phyloP scores from a whole-genome alignment of 2,888 invertebrate species.

The Agriopis leucophaearia region DNA sequence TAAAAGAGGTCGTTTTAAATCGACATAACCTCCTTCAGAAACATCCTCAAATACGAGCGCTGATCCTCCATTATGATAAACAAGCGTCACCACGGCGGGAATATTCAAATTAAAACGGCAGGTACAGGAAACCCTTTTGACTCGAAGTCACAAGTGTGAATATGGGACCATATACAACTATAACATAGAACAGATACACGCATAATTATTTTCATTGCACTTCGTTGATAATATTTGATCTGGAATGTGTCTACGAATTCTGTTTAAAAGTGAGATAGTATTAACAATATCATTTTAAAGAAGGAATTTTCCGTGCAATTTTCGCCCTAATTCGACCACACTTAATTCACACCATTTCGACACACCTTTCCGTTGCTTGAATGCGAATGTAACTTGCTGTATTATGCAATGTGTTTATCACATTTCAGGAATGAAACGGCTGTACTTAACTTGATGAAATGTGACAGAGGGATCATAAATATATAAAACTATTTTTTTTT shows the following conservation, averaged over 20 bases:
- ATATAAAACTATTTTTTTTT: too few relatives aligned
- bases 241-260: background rate
- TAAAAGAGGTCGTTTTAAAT: conserved; percentile 16
- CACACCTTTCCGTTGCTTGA: too few relatives aligned
- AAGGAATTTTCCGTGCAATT: too few relatives aligned
- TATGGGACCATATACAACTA: conserved; percentile 45
- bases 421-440: too few relatives aligned
- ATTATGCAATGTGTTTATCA: too few relatives aligned
- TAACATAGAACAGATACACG: conserved; percentile 35
- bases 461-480: too few relatives aligned
- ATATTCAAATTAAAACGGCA: conserved; percentile 75
- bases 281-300: too few relatives aligned
- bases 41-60: conserved; percentile 24
- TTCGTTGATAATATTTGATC: conserved; percentile 22
- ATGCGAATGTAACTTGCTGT: too few relatives aligned
- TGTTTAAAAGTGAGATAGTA: background rate
- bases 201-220: conserved; percentile 39
- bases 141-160: conserved; percentile 53
- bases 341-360: too few relatives aligned
- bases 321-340: too few relatives aligned
- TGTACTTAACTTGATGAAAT: too few relatives aligned
- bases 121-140: conserved; percentile 62
- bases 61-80: conserved; percentile 69
- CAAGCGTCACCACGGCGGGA: conserved; percentile 57
- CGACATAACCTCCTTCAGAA: conserved; percentile 24